A percentile compares a stretch with the other conserved stretches of the same genome.
Conservation (phyloP, 1,140 invertebrate species). For the Drosophila prosaltans region DNA sequence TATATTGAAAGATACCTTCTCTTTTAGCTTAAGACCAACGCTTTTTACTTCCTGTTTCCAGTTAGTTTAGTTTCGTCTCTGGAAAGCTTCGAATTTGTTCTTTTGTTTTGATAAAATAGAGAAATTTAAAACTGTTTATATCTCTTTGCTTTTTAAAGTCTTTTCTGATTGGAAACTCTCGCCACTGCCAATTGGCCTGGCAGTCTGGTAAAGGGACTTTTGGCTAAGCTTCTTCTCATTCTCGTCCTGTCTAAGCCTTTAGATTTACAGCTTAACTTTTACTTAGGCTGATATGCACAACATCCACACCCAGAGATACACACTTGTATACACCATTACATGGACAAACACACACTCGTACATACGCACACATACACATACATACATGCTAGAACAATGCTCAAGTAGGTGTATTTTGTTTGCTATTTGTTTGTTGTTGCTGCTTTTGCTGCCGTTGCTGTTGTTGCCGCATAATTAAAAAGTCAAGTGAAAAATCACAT, state of each 20-base stretch:
- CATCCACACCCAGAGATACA: constrained; percentile 27
- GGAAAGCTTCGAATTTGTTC: too few species aligned
- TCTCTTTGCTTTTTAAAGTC: constrained; percentile 6
- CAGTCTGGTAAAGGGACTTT: not conserved
- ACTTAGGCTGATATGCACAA: constrained; percentile 51
- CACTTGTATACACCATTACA: constrained; percentile 34
- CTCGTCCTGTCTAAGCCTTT: constrained; percentile 39
- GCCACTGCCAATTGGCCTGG: not conserved
- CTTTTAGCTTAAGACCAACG: too few species aligned
- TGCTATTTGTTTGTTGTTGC: constrained; percentile 34
- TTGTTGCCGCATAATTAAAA: constrained; percentile 78
- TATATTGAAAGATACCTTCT: too few species aligned
- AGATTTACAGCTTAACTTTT: constrained; percentile 77
- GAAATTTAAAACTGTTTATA: not conserved
- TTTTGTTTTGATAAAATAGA: not conserved
- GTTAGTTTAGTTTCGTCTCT: too few species aligned
- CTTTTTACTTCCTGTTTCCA: too few species aligned
- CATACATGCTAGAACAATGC: constrained; percentile 58
- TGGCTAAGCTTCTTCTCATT: constrained; percentile 9
- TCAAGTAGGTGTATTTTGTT: constrained; percentile 77
- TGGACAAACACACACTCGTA: constrained; percentile 32
- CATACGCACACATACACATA: constrained; percentile 53
- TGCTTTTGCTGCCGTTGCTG: constrained; percentile 29
- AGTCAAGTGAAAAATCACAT: constrained; percentile 83
- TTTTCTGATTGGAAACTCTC: not conserved